Conservation (phyloP, 2,888 invertebrate genomes). For the Synanthedon tipuliformis region DNA sequence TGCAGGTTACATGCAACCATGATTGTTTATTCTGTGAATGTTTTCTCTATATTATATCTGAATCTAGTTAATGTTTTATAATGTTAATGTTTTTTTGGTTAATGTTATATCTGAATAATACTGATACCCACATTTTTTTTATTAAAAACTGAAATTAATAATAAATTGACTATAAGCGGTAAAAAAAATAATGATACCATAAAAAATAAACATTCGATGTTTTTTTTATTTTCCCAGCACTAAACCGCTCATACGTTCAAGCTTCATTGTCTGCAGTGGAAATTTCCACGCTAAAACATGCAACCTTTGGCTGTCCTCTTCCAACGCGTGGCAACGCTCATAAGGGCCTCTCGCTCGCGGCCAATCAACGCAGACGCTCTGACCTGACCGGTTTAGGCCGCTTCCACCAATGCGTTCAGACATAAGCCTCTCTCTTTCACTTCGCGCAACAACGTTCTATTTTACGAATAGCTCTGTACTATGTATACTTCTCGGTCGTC, state of each 20-base stretch:
- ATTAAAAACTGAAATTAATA: too few relatives aligned
- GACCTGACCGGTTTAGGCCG: constrained; percentile 47
- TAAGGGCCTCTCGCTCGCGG: constrained; percentile 40
- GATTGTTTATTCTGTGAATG: too few relatives aligned
- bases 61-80: too few relatives aligned
- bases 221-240: constrained; percentile 18
- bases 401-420: constrained; percentile 24
- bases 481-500: constrained; percentile 70
- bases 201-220: neutral
- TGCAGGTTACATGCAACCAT: too few relatives aligned
- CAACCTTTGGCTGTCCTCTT: constrained; percentile 49
- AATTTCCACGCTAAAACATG: constrained; percentile 67
- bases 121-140: too few relatives aligned
- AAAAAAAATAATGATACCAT: too few relatives aligned
- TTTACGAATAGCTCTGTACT: constrained; percentile 68
- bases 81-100: too few relatives aligned
- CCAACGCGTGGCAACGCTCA: constrained; percentile 22
- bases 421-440: constrained; percentile 46
- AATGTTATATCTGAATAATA: too few relatives aligned
- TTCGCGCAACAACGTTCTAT: constrained; percentile 55
- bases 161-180: too few relatives aligned
- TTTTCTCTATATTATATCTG: too few relatives aligned
- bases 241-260: constrained; percentile 45
- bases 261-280: constrained; percentile 69
- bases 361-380: constrained; percentile 61